phyloP scores from a whole-genome alignment of 2,113 vertebrate genomes.

The Actenoides hombroni region DNA sequence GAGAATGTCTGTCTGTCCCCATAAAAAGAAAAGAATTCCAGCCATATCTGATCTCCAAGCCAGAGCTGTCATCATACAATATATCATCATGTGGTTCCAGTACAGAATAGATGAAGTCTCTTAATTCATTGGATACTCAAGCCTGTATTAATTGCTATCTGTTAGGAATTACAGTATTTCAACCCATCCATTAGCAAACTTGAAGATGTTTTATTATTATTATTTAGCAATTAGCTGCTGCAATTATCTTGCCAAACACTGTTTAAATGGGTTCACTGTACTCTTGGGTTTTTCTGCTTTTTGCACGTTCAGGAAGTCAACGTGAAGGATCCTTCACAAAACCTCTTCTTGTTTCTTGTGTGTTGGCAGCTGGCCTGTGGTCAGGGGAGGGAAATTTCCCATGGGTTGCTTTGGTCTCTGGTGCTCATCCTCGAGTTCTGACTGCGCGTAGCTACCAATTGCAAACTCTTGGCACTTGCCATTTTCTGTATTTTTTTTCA shows the following conservation, averaged over 20 bases:
- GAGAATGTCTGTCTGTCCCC: conserved; percentile 14
- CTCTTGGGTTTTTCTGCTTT: neutral
- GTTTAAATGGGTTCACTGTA: neutral
- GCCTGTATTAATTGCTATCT: conserved; percentile 54
- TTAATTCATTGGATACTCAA: conserved; percentile 19
- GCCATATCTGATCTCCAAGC: conserved; percentile 5
- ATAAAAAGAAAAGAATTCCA: neutral
- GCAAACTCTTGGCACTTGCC: neutral
- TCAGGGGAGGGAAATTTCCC: neutral
- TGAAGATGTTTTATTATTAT: conserved; percentile 61
- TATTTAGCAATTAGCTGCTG: conserved; percentile 62
- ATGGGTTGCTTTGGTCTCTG: neutral
- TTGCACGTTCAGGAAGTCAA: neutral
- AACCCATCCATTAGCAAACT: conserved; percentile 58
- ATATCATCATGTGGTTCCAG: neutral
- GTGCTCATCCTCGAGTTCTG: accelerated
- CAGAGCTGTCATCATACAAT: neutral
- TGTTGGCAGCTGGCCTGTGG: neutral
- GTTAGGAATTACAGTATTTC: conserved; percentile 44
- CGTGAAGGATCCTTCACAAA: neutral
- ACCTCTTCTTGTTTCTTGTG: neutral
- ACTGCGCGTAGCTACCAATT: neutral
- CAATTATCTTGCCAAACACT: conserved; percentile 46
- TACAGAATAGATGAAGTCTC: neutral
- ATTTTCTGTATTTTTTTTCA: neutral